These are phyloP conservation scores for Amphiprion clarkii DNA, from an alignment of 2,797 vertebrate species.

Conservation along the genomic window DNA sequence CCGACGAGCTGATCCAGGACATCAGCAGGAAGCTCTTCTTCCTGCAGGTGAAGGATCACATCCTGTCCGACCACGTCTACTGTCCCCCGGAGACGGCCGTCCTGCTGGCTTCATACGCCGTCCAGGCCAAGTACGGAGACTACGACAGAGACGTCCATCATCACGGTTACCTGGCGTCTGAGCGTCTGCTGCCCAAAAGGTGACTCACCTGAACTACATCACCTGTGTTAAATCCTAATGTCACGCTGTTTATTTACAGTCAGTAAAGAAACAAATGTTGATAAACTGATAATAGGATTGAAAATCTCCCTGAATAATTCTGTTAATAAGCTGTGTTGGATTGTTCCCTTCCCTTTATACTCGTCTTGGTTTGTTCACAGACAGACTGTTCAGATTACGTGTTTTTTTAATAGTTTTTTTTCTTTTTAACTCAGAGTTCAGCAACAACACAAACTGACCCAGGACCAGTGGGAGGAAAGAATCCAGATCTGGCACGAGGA, in stretches of 20 bases:
- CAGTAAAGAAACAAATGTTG: no score
- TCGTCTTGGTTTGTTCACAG: slow-evolving; percentile 17
- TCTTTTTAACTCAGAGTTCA: slow-evolving; percentile 86
- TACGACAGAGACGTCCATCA: slow-evolving; percentile 85
- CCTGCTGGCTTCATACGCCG: slow-evolving; percentile 94
- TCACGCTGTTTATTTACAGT: no score
- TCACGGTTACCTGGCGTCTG: slow-evolving; percentile 89
- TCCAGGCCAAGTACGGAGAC: slow-evolving; percentile 95
- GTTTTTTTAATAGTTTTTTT: neutral
- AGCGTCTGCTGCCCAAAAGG: slow-evolving; percentile 93
- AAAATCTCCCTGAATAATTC: no score
- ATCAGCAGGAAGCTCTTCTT: slow-evolving; percentile 97
- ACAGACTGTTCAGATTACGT: slow-evolving; percentile 23
- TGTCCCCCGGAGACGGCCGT: slow-evolving; percentile 96
- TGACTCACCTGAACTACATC: slow-evolving; percentile 63
- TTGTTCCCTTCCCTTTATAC: no score
- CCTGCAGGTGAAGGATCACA: slow-evolving; percentile 93
- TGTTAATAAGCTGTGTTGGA: no score
- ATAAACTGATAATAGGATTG: no score
- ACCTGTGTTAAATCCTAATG: no score
- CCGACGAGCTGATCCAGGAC: slow-evolving; percentile 97
- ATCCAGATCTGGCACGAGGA: slow-evolving; percentile 97
- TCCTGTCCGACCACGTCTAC: slow-evolving; percentile 92
- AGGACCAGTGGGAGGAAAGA: slow-evolving; percentile 96
- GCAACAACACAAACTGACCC: slow-evolving; percentile 96